Evolutionary conservation across 2,113 vertebrate species (phyloP).

Genomic region (Rhinopithecus roxellana): DNA sequence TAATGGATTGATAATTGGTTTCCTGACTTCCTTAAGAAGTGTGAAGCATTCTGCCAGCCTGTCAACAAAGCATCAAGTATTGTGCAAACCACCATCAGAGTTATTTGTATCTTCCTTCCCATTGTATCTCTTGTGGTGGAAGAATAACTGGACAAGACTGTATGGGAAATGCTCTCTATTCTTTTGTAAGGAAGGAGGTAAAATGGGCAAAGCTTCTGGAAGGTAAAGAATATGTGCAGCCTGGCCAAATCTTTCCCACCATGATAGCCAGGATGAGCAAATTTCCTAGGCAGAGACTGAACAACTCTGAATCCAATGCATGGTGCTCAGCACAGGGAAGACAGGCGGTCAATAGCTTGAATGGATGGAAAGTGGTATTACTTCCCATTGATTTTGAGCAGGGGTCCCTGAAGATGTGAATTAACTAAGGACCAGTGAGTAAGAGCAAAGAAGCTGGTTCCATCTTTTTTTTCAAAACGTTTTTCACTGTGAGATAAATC

Average conservation of each 20-base stretch:
- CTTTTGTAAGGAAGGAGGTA: not conserved
- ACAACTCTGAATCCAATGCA: not conserved
- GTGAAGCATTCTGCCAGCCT: slow-evolving; percentile 62
- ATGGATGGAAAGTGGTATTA: not conserved
- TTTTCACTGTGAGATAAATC: not conserved
- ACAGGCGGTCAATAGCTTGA: not conserved
- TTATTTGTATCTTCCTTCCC: slow-evolving; percentile 31
- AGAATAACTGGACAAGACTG: not conserved
- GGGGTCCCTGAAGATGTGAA: not conserved
- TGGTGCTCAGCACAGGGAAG: not conserved
- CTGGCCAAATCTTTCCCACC: not conserved
- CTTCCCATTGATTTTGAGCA: not conserved
- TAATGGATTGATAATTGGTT: slow-evolving; percentile 78
- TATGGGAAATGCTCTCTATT: not conserved
- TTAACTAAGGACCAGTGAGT: not conserved
- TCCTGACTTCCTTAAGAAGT: slow-evolving; percentile 67
- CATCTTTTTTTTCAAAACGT: not conserved
- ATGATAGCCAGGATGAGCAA: not conserved
- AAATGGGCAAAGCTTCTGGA: not conserved
- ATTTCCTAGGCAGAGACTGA: not conserved
- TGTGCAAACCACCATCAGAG: not conserved
- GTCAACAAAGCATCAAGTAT: slow-evolving; percentile 61
- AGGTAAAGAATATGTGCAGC: not conserved
- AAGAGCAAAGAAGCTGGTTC: not conserved
- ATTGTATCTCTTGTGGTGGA: not conserved